These are phyloP conservation scores for Alloplasta piceator DNA, from an alignment of 2,888 invertebrate genomes.

Conservation along the genomic window DNA sequence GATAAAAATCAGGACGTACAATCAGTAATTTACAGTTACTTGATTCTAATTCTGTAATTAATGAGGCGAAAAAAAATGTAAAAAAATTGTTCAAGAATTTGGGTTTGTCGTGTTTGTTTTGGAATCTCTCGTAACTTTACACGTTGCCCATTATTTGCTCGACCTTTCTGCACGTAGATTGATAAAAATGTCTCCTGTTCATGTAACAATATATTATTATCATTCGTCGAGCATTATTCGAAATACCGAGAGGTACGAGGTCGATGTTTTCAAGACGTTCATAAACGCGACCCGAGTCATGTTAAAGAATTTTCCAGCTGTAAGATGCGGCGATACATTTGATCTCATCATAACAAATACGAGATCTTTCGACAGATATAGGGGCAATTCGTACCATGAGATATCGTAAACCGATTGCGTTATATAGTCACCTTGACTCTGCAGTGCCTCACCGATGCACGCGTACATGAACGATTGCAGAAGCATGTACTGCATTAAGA, in stretches of 20 bases:
- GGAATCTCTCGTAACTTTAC: neutral
- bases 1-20: neutral
- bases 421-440: constrained; percentile 62
- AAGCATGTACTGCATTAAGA: constrained; percentile 60
- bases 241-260: constrained; percentile 66
- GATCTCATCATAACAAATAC: constrained; percentile 69
- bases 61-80: no score
- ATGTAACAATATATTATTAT: constrained; percentile 1
- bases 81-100: neutral
- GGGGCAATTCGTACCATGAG: constrained; percentile 69
- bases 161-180: no score
- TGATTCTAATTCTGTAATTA: neutral
- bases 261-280: constrained; percentile 63
- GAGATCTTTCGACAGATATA: constrained; percentile 63
- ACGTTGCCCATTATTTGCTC: no score
- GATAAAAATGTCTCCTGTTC: no score
- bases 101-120: neutral
- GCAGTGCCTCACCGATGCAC: constrained; percentile 69
- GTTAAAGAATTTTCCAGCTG: constrained; percentile 65
- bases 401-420: constrained; percentile 64
- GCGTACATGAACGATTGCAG: constrained; percentile 65
- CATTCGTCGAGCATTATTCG: constrained; percentile 61
- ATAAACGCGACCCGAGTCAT: constrained; percentile 63
- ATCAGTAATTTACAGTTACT: neutral
- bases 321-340: constrained; percentile 62